Percentiles rank a stretch among this genome's conserved stretches.
Evolutionary conservation across 2,888 invertebrate species (phyloP).

Genomic region (Ochropacha duplaris): DNA sequence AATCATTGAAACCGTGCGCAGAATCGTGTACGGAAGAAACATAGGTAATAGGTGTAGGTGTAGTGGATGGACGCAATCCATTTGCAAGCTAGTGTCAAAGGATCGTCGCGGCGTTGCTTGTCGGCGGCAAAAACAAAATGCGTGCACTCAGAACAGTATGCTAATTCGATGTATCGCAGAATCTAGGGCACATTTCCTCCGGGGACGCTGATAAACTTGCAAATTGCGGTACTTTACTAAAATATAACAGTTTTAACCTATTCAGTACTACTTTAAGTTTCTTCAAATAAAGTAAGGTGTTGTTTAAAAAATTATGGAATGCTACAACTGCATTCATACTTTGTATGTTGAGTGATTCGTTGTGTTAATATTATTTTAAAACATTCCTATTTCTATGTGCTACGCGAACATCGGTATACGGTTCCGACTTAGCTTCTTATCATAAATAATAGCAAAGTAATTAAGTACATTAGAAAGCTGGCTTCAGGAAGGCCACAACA

Average conservation of each 20-base stretch:
- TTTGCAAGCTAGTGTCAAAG: slow-evolving; percentile 27
- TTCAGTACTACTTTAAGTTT: slow-evolving; percentile 5
- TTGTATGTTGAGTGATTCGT: not conserved
- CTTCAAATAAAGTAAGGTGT: slow-evolving; percentile 7
- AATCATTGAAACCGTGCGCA: not conserved
- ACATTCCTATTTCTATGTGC: not conserved
- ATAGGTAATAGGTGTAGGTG: slow-evolving; percentile 24
- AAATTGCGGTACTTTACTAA: slow-evolving; percentile 49
- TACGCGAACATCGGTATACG: not conserved
- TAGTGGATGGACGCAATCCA: slow-evolving; percentile 10
- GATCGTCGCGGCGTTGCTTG: slow-evolving; percentile 8
- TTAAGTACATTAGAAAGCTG: slow-evolving; percentile 47
- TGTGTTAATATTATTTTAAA: slow-evolving; percentile 1
- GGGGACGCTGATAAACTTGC: slow-evolving; percentile 65
- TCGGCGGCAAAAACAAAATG: slow-evolving; percentile 19
- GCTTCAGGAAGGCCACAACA: slow-evolving; percentile 46
- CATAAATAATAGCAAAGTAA: slow-evolving; percentile 5
- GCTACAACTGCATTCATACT: slow-evolving; percentile 4
- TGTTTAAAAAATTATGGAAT: slow-evolving; percentile 11
- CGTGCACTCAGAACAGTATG: slow-evolving; percentile 45
- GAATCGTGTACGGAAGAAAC: slow-evolving; percentile 14
- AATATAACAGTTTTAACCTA: not conserved
- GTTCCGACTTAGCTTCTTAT: not conserved
- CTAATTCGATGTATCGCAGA: slow-evolving; percentile 48
- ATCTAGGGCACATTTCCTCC: slow-evolving; percentile 71